These are phyloP conservation scores for Trematocara stigmaticum DNA, from an alignment of 2,113 vertebrate species.

Conservation along the genomic window DNA sequence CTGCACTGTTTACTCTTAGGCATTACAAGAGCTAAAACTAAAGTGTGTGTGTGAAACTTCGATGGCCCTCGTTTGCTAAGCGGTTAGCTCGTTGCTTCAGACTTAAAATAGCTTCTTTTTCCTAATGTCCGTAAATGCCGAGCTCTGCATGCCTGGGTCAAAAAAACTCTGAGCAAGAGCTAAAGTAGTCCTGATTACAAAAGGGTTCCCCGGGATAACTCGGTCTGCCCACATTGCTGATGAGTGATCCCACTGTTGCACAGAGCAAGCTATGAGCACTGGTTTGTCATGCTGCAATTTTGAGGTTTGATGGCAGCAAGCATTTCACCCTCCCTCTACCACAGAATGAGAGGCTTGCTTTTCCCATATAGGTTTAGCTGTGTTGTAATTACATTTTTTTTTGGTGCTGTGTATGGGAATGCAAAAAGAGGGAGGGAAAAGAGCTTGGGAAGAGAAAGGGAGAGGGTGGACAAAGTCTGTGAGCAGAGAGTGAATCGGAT, in stretches of 20 bases:
- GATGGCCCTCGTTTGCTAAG: slow-evolving; percentile 30
- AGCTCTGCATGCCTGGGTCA: slow-evolving; percentile 33
- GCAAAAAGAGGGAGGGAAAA: slow-evolving; percentile 28
- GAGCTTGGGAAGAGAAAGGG: slow-evolving; percentile 3
- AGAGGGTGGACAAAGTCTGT: slow-evolving; percentile 26
- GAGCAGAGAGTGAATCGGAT: not conserved
- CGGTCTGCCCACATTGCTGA: slow-evolving; percentile 22
- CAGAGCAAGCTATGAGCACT: slow-evolving; percentile 18
- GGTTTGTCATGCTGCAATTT: slow-evolving; percentile 61
- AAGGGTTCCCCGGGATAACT: slow-evolving; percentile 43
- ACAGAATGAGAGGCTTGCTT: slow-evolving; percentile 61
- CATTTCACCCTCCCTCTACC: slow-evolving; percentile 52
- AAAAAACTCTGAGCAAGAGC: slow-evolving; percentile 34
- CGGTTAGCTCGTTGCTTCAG: slow-evolving; percentile 11
- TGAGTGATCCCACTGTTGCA: slow-evolving; percentile 49
- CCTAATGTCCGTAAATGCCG: slow-evolving; percentile 38
- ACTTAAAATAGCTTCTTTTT: slow-evolving; percentile 33
- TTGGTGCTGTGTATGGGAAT: slow-evolving; percentile 30
- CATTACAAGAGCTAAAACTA: slow-evolving; percentile 34
- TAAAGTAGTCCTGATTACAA: slow-evolving; percentile 47
- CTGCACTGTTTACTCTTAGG: slow-evolving; percentile 27
- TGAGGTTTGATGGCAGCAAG: slow-evolving; percentile 68
- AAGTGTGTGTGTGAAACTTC: slow-evolving; percentile 32
- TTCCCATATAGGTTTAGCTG: slow-evolving; percentile 57
- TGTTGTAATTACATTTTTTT: slow-evolving; percentile 65